Base-by-base conservation (phyloP, 1,140 invertebrate species). In the Chionoecetes opilio region DNA sequence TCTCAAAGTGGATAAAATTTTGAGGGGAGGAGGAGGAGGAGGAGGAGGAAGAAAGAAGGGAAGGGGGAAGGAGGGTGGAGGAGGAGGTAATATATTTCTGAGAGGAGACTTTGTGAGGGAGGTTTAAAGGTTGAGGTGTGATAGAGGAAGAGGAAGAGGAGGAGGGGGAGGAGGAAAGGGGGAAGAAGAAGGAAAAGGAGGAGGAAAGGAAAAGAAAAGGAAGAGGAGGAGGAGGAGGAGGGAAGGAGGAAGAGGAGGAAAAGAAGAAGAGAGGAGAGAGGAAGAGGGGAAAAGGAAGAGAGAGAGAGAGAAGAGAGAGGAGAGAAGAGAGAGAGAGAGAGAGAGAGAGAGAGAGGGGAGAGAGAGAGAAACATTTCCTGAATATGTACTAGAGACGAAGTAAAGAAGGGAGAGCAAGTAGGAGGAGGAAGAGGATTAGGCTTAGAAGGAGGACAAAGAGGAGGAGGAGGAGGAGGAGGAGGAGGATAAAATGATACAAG, bases 101-200 rank as follows among this genome's bases (percentile, higher is more conserved):
- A 46, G 63, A 75, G 63, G 21, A 21, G 63, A n/a, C 21, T n/a
- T 75, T 21, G 63, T 75, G 63, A 75, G n/a, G 63, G 63, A 21
- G 11, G 63, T n/a, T n/a, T n/a, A n/a, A n/a, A 21, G 63, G 63
- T n/a, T 26, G 63, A 17, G 46, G 46, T 53, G 46, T 53, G 46
- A 53, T n/a, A 75, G 63, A 75, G 26, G 63, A 75, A 14, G 41
- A 75, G 63, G 63, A 75, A 26, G 63, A 75, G 53, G 53, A 63
- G 53, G 53, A 63, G 53, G 53, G 26, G 63, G 63, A 75, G 63
- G 63, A 75, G 63, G n/a, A n/a, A n/a, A 75, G 63, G 63, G n/a
- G 63, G 21, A 75, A n/a, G 63, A 5, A 75, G 63, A n/a, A 75
- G 63, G 5, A n/a, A n/a, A 26, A 26, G n/a, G 6, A 75, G 63